Conservation (phyloP, 2,113 vertebrate species). For the Melospiza georgiana region DNA sequence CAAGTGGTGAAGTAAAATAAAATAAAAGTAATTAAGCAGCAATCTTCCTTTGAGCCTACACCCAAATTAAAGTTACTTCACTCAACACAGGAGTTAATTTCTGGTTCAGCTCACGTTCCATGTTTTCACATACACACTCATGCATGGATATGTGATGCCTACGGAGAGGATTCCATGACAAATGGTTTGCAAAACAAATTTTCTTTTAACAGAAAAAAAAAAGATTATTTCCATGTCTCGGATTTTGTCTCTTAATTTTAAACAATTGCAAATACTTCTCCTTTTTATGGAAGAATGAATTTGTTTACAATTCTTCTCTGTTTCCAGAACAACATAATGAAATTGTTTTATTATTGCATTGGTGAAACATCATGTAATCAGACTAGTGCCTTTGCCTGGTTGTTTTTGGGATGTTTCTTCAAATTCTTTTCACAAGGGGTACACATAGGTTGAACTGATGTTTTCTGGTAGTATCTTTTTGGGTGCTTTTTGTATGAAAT, state of each 20-base stretch:
- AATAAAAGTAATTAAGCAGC: neutral
- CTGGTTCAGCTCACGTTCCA: neutral
- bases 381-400: neutral
- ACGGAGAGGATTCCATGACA: neutral
- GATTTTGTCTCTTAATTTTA: neutral
- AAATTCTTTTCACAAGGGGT: neutral
- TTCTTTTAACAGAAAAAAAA: neutral
- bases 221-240: neutral
- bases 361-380: neutral
- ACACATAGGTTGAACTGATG: neutral
- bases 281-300: slow-evolving; percentile 53
- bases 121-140: neutral
- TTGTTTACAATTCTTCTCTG: slow-evolving; percentile 26
- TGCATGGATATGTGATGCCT: neutral
- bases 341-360: neutral
- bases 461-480: neutral
- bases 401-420: neutral
- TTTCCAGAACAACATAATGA: slow-evolving; percentile 10
- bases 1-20: neutral
- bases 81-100: neutral
- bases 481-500: neutral
- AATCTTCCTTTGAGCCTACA: neutral
- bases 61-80: neutral
- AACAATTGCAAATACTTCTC: slow-evolving; percentile 40
- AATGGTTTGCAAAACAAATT: neutral